A percentile compares a stretch with the other conserved stretches of the same genome.
Evolutionary conservation across 2,888 invertebrate species (phyloP).

Genomic region (Oithona nana): DNA sequence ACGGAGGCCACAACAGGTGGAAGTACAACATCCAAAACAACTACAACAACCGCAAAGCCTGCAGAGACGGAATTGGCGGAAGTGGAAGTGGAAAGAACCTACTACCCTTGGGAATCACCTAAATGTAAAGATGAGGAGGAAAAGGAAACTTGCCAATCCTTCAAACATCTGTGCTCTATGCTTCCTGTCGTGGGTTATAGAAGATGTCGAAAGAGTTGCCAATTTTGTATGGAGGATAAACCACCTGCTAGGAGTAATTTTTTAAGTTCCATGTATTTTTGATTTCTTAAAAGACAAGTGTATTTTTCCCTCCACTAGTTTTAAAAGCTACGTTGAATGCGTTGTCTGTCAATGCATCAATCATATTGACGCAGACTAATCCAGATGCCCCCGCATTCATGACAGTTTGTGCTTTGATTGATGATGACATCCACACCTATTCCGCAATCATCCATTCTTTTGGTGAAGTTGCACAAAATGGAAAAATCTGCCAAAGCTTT

Average conservation of each 20-base stretch:
- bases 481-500: not conserved
- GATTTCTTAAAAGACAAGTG: no score
- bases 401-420: not conserved
- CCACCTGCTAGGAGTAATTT: not conserved
- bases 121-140: not conserved
- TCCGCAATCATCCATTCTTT: not conserved
- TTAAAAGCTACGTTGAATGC: not conserved
- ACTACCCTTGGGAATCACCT: not conserved
- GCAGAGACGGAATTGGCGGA: no score
- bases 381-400: not conserved
- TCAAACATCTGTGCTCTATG: not conserved
- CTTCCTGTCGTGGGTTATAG: not conserved
- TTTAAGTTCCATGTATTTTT: no score
- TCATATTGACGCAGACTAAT: not conserved
- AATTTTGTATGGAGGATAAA: not conserved
- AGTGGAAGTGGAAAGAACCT: not conserved
- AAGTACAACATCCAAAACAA: no score
- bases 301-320: not conserved
- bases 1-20: no score
- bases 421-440: not conserved
- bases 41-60: no score
- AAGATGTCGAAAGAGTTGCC: not conserved
- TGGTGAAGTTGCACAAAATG: not conserved
- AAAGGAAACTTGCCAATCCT: not conserved
- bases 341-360: not conserved